Evolutionary conservation across 2,888 invertebrate genomes (phyloP), one percentile per base, ranked within the genome.

Genomic region (Athalia rosae): DNA sequence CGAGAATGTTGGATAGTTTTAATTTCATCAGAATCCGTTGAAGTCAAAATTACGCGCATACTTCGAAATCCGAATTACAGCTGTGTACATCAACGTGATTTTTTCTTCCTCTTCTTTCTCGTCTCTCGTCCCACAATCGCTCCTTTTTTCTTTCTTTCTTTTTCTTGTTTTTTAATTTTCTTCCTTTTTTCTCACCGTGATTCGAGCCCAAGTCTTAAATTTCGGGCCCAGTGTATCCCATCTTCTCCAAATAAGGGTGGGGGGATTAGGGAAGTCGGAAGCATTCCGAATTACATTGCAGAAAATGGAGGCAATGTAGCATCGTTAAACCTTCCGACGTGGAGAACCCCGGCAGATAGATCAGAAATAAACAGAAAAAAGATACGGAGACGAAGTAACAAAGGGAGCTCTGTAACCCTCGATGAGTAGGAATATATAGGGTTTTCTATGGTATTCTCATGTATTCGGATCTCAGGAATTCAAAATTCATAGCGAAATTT

Each of bases 281-380:
- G 58, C 71, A 71, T 71, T 71, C 58, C 58, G 58, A 71, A 71
- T 71, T 71, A 71, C 71, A 45, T 71, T 71, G 56, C 43, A 71
- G 71, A 58, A 58, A 71, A 71, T 71, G 50, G 71, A 58, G 71
- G 43, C 71, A 71, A 71, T 71, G 58, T 71, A 71, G 58, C 71
- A 71, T 71, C 71, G 71, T 71, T 71, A 71, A 71, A 71, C 56
- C 50, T 58, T 58, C 45, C 53, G 50, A 0, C 67, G 47, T n/a
- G 13, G 47, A 50, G 41, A n/a, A 41, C 58, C 41, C 28, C 2
- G 28, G 41, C 50, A 45, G 71, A 71, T 56, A 45, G 43, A 28
- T 71, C 58, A 41, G 8, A 63, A 41, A 58, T 28, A 45, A 47
- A 15, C 4, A 13, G 56, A 69, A 13, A n/a, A 53, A 69, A 11